Evolutionary conservation across 1,140 invertebrate species (phyloP).

Genomic region (Spodoptera litura): DNA sequence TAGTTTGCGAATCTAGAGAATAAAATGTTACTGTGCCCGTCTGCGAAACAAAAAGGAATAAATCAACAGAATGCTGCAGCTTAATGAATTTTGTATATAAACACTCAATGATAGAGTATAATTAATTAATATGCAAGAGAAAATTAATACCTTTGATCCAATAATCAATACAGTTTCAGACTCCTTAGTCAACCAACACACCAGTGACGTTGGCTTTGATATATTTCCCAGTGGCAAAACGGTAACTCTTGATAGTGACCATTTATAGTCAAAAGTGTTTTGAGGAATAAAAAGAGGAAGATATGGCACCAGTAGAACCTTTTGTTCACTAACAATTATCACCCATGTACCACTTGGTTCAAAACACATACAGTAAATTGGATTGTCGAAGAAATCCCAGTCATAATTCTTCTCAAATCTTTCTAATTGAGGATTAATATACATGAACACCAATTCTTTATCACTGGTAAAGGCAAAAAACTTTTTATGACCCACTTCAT

Average conservation of each 20-base stretch:
- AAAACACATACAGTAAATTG: slow-evolving; percentile 80
- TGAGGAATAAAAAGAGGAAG: slow-evolving; percentile 76
- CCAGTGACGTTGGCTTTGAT: slow-evolving; percentile 70
- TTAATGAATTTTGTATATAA: background rate
- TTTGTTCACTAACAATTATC: slow-evolving; percentile 77
- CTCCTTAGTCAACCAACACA: slow-evolving; percentile 82
- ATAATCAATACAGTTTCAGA: slow-evolving; percentile 80
- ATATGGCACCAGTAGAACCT: slow-evolving; percentile 77
- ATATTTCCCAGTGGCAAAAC: slow-evolving; percentile 72
- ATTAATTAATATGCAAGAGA: background rate
- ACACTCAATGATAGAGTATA: background rate
- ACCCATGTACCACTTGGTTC: slow-evolving; percentile 83
- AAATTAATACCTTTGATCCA: slow-evolving; percentile 71
- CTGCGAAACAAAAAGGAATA: slow-evolving; percentile 57
- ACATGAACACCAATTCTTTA: slow-evolving; percentile 78
- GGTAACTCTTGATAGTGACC: slow-evolving; percentile 79
- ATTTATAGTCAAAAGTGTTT: slow-evolving; percentile 78
- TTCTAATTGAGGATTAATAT: slow-evolving; percentile 72
- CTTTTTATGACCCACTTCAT: slow-evolving; percentile 80
- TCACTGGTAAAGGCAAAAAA: slow-evolving; percentile 76
- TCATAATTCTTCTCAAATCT: slow-evolving; percentile 76
- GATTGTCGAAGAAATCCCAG: slow-evolving; percentile 81
- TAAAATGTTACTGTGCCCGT: slow-evolving; percentile 75
- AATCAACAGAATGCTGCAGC: background rate
- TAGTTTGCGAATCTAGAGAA: slow-evolving; percentile 73